A percentile compares a stretch with the other conserved stretches of the same genome.
Conservation (phyloP, 2,113 vertebrate species). For the Semnornis frantzii region DNA sequence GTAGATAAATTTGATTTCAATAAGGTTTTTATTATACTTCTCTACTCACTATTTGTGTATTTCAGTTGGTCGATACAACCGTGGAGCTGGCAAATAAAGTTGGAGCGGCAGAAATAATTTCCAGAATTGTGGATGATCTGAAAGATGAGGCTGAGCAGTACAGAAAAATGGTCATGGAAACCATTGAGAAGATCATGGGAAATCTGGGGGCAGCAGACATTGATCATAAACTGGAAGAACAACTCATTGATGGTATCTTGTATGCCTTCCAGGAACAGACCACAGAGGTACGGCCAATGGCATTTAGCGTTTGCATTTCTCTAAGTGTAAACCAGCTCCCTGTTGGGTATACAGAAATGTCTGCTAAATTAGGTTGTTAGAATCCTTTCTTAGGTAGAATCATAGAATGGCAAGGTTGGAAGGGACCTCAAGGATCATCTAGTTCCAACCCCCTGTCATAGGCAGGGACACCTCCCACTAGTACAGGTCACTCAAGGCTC, state of each 20-base stretch:
- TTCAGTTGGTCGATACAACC: slow-evolving; percentile 96
- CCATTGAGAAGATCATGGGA: slow-evolving; percentile 99
- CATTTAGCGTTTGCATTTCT: background rate
- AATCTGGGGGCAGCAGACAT: slow-evolving; percentile 97
- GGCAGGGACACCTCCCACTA: no score
- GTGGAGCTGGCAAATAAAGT: slow-evolving; percentile 99
- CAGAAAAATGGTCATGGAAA: slow-evolving; percentile 99
- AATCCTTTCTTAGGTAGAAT: background rate
- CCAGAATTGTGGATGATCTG: slow-evolving; percentile 96
- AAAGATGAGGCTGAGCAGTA: slow-evolving; percentile 99
- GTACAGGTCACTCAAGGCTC: no score
- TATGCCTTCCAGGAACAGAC: slow-evolving; percentile 99
- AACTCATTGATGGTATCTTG: slow-evolving; percentile 96
- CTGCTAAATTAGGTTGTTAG: background rate
- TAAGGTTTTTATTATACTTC: background rate
- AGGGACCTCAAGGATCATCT: no score
- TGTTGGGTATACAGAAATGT: background rate
- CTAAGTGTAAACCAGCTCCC: background rate
- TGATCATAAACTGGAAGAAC: slow-evolving; percentile 98
- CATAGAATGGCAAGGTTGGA: no score
- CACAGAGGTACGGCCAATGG: slow-evolving; percentile 85
- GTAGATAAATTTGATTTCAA: background rate
- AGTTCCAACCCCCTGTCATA: no score
- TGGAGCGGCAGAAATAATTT: slow-evolving; percentile 98
- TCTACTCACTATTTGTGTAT: background rate